A percentile compares a stretch with the other conserved stretches of the same genome.
These are phyloP conservation scores for Rhynchophorus ferrugineus DNA, from an alignment of 1,140 invertebrate genomes.

Conservation along the genomic window DNA sequence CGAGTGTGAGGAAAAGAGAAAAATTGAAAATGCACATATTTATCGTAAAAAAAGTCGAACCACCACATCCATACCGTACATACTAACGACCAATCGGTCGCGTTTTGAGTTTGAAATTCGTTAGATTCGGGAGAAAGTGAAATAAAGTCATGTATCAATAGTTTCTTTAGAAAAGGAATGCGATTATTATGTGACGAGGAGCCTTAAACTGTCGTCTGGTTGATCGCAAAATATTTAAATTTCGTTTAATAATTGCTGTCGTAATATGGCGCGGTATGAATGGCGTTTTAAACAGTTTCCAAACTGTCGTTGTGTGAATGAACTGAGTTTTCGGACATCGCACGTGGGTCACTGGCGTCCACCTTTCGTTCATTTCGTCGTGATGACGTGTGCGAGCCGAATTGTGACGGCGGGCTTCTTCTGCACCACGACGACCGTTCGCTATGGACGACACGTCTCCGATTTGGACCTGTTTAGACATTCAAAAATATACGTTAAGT, in stretches of 20 bases:
- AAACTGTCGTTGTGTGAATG: neutral
- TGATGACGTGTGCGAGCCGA: neutral
- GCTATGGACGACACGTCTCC: neutral
- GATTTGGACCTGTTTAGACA: neutral
- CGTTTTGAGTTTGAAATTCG: neutral
- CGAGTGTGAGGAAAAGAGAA: too few species aligned
- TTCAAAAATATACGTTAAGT: neutral
- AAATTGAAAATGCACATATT: too few species aligned
- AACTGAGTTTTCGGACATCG: neutral
- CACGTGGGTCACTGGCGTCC: neutral
- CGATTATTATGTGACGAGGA: neutral
- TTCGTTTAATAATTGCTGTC: neutral
- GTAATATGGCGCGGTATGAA: neutral
- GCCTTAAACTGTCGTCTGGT: neutral
- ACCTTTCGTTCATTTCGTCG: neutral
- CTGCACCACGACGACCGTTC: too few species aligned
- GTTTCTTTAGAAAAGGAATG: neutral
- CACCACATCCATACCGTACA: too few species aligned
- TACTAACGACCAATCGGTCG: too few species aligned
- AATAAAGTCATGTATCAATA: neutral
- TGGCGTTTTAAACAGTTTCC: neutral
- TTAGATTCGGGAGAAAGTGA: neutral
- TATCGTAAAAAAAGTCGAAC: too few species aligned
- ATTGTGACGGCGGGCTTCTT: too few species aligned
- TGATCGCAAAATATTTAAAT: neutral